Evolutionary conservation across 2,113 vertebrate species (phyloP), one percentile per base, ranked within the genome.

Genomic region (Ageneiosus marmoratus): DNA sequence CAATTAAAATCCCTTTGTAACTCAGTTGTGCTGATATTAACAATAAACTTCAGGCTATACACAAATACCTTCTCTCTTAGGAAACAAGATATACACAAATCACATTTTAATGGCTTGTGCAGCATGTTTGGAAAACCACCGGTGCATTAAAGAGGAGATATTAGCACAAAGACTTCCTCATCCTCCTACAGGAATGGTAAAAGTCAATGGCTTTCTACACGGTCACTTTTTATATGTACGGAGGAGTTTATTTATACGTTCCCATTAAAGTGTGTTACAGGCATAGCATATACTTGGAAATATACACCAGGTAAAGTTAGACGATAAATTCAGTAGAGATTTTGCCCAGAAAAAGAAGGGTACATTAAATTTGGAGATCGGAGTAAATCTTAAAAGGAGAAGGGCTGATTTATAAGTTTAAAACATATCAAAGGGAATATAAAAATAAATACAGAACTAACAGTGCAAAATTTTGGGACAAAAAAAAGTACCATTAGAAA

Each of bases 161-260:
- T 93, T 92, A 91, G 91, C 87, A 89, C 88, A 92, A 82, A 91
- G 88, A 82, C 92, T 92, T 93, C 91, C 90, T 89, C 90, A 91
- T 94, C 93, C 94, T 94, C 93, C 93, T 92, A 91, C 75, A 92
- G 91, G 89, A 90, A 90, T 91, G 91, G 90, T 92, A 93, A 91
- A 94, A 94, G 91, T 93, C 91, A 93, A 93, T 93, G 90, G 91
- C 90, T 91, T 90, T 91, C 90, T 92, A 90, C 88, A 90, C 87
- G 41, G 37, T 87, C 88, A 91, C 90, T 92, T 93, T 94, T 94
- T 93, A 95, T 93, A 92, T 89, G 89, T 82, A 88, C 24, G 93
- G 93, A 93, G 92, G 93, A 94, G 87, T 89, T 93, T 89, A 91
- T 93, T 94, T 92, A 93, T 88, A 92, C 89, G 90, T 92, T 93